Evolutionary conservation across 2,113 vertebrate species (phyloP), one percentile per base, ranked within the genome.

Genomic region (Tretioscincus oriximinensis): DNA sequence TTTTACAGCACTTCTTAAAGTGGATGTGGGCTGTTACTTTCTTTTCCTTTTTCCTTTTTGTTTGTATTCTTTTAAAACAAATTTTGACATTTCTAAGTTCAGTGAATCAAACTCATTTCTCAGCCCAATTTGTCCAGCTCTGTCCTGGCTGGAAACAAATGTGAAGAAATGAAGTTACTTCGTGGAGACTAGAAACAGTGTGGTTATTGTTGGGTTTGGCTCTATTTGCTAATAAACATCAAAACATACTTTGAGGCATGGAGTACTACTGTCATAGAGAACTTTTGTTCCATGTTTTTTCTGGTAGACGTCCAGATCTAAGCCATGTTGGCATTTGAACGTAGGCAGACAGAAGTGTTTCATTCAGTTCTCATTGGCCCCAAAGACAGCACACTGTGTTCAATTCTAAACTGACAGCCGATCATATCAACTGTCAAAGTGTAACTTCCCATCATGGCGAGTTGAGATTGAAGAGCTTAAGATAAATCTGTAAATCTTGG

Each of bases 251-350:
- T 88, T 86, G 91, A 88, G 90, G 82, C 88, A 81, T 77, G 51
- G 66, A 85, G 85, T 31, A 85, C 81, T 88, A 88, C 88, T 82
- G 88, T 90, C 88, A 90, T 88, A 91, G 90, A 90, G 89, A 84
- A 92, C 92, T 92, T 93, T 92, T 93, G 93, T 92, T 92, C 88
- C 85, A 54, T 90, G 90, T 90, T 91, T 89, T 88, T 86, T 83
- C 93, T 92, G 93, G 91, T 89, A 45, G 2, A 7, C 66, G 84
- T 91, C 93, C 92, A 93, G 91, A 86, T 26, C 65, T 84, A 87
- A 85, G 86, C 85, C 88, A 68, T 85, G 77, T 89, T 89, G 88
- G 90, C 90, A 80, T 90, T 74, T 88, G 91, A 89, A 90, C 86
- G 82, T 75, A 31, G 10, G 90, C 86, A 86, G 88, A 88, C 88